These are phyloP conservation scores for Hydropotes inermis DNA, from an alignment of 2,113 vertebrate genomes.

Conservation along the genomic window DNA sequence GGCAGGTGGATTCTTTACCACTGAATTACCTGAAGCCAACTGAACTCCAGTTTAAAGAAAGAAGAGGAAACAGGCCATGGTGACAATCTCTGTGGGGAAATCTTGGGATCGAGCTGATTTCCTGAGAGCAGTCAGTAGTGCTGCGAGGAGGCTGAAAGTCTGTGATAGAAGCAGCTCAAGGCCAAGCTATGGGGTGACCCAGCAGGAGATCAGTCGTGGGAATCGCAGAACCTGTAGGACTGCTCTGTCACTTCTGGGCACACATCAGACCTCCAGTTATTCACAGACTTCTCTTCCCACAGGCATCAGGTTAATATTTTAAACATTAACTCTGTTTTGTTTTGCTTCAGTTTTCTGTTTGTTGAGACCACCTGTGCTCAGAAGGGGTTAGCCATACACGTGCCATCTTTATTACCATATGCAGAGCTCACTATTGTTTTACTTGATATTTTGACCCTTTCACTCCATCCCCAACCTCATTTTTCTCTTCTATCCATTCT, in stretches of 20 bases:
- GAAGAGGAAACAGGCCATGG: not conserved
- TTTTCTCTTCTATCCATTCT: not conserved
- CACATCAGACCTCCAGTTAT: not conserved
- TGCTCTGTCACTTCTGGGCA: not conserved
- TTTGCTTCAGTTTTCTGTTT: slow-evolving; percentile 32
- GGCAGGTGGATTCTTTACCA: not conserved
- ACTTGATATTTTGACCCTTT: not conserved
- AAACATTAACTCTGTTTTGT: slow-evolving; percentile 42
- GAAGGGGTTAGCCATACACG: not conserved
- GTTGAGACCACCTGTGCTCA: not conserved
- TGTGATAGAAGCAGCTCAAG: not conserved
- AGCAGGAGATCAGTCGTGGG: not conserved
- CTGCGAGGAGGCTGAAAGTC: not conserved
- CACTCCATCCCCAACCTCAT: not conserved
- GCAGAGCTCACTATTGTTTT: not conserved
- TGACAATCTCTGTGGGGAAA: not conserved
- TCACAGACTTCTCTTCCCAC: not conserved
- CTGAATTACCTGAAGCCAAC: not conserved
- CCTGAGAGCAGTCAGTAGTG: not conserved
- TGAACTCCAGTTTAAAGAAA: not conserved
- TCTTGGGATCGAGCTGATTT: not conserved
- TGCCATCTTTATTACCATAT: not conserved
- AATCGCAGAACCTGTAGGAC: not conserved
- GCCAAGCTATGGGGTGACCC: not conserved
- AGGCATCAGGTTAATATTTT: slow-evolving; percentile 19